Evolutionary conservation across 2,888 invertebrate species (phyloP), one percentile per base, ranked within the genome.

Genomic region (Pedicia rivosa): DNA sequence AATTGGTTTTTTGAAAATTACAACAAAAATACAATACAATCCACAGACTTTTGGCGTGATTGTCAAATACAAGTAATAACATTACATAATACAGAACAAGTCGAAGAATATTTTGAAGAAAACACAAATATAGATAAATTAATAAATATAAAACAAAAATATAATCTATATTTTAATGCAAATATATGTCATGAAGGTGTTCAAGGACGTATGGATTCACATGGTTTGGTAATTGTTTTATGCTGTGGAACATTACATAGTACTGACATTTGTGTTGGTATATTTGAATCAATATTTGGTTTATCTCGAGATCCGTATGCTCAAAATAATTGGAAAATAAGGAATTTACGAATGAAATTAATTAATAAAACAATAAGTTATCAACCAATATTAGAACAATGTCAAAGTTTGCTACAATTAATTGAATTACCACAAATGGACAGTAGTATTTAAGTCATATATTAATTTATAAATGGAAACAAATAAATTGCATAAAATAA

Each of bases 321-420:
- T 19, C 61, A 66, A n/a, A 72, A 75, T 49, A 74, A 72, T 49
- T 78, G 74, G 72, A 76, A 74, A 55, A 67, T 77, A 15, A 76
- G 74, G 51, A 65, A 59, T n/a, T 63, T 66, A 7, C 59, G 68
- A 45, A 49, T 69, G 15, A 49, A 62, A 41, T 51, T 70, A 27
- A 55, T 56, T 32, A 65, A 63, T 45, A 48, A 31, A 7, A 31
- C 20, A 3, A 19, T 14, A 8, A 22, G 30, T 14, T 22, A 14
- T 5, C 22, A 22, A 15, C 22, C 14, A 13, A 24, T 15, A 6
- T 34, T 40, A 24, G 25, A 24, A 4, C 13, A 36, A 9, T 38
- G 40, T 32, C 38, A 40, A 16, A 35, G 26, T 3, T 20, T 40
- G 15, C 15, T 12, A 10, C 7, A 24, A 13, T 25, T 38, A n/a